These are phyloP conservation scores for Aythya baeri DNA, from an alignment of 2,113 vertebrate genomes.

Conservation along the genomic window DNA sequence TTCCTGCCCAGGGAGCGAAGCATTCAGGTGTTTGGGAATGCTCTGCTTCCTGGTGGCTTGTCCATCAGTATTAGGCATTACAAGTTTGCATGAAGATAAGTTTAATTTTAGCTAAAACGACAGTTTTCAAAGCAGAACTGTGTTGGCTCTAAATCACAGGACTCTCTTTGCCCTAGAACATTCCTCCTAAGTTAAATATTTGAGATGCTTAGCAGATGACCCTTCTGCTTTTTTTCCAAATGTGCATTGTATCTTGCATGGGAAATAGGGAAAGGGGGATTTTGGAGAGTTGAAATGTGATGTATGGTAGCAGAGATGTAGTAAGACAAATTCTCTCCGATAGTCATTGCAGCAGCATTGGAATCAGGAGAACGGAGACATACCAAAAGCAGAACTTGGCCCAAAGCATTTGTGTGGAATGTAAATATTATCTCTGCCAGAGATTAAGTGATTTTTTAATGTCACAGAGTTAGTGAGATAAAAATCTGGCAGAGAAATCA, in stretches of 20 bases:
- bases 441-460: background rate
- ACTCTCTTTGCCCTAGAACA: background rate
- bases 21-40: background rate
- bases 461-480: background rate
- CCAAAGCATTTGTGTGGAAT: slow-evolving; percentile 6
- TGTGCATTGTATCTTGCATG: background rate
- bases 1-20: background rate
- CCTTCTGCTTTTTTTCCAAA: background rate
- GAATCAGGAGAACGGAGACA: background rate
- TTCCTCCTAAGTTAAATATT: background rate
- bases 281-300: accelerated
- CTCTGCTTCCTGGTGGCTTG: background rate
- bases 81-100: accelerated
- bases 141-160: background rate
- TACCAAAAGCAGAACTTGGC: background rate
- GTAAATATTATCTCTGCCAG: slow-evolving; percentile 44
- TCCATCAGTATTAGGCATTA: accelerated
- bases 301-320: background rate
- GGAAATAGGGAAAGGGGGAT: background rate
- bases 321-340: background rate
- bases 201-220: slow-evolving; percentile 23
- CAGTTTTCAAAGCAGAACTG: background rate
- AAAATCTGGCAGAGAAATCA: background rate
- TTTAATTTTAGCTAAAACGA: accelerated
- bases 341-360: background rate